Conservation (phyloP, 2,797 vertebrate species). For the Spatula versicolor region DNA sequence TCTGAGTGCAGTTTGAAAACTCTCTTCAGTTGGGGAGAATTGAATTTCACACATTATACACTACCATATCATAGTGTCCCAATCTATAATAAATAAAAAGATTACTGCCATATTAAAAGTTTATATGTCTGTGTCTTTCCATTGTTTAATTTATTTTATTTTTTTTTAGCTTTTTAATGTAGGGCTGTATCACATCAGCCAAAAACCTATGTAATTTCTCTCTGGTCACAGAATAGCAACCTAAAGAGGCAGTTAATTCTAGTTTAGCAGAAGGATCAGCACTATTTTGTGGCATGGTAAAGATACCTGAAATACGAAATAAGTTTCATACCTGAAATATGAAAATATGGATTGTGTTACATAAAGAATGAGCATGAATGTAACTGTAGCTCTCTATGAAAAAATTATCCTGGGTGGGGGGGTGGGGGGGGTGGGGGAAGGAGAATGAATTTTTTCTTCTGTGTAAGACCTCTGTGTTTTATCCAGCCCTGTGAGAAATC, state of each 20-base stretch:
- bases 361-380: not conserved
- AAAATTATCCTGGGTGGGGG: not conserved
- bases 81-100: not conserved
- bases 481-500: not conserved
- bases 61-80: fast-evolving
- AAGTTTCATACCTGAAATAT: not conserved
- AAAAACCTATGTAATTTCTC: not conserved
- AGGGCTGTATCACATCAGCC: not conserved
- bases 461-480: not conserved
- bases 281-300: not conserved
- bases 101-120: not conserved
- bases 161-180: not conserved
- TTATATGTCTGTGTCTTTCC: not conserved
- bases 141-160: not conserved
- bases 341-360: not conserved
- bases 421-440: not conserved
- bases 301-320: not conserved
- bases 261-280: not conserved
- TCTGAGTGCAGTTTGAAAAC: not conserved
- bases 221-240: not conserved
- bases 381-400: not conserved
- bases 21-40: not conserved
- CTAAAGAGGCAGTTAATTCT: not conserved
- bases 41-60: not conserved
- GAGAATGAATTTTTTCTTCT: not conserved